Evolutionary conservation across 37 sponge, comb jelly and placozoan species (phyloP).

Genomic region (Diacarnus erythraeanus): DNA sequence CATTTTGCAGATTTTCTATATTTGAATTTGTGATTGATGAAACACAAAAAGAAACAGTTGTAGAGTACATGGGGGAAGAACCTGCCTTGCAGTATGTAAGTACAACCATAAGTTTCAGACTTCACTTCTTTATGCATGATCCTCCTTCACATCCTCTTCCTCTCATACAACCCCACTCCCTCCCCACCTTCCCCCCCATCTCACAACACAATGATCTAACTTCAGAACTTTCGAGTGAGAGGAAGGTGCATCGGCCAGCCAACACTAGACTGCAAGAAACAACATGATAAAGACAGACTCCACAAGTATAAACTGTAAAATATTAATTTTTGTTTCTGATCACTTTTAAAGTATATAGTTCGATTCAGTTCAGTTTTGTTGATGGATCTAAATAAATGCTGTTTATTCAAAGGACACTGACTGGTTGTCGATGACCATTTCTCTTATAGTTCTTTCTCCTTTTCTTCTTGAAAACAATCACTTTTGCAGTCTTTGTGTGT

Average conservation of each 20-base stretch:
- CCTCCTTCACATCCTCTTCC: neutral
- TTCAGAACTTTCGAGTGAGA: conserved; percentile 43
- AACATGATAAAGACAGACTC: neutral
- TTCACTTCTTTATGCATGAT: neutral
- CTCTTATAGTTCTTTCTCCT: conserved; percentile 89
- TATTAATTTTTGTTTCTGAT: too few species aligned
- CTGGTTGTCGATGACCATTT: conserved; percentile 22
- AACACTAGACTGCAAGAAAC: conserved; percentile 4
- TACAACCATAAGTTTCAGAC: too few species aligned
- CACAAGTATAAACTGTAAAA: neutral
- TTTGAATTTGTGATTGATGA: conserved; percentile 30
- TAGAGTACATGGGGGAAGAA: conserved; percentile 25
- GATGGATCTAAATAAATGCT: neutral
- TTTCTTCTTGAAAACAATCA: conserved; percentile 92
- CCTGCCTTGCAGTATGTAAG: conserved; percentile 49
- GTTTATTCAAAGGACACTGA: neutral
- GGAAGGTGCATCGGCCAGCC: conserved; percentile 47
- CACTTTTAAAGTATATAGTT: neutral
- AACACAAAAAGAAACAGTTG: conserved; percentile 16
- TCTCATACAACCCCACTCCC: too few species aligned
- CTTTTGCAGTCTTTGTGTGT: conserved; percentile 66
- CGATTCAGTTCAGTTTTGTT: neutral
- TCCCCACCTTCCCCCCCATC: too few species aligned
- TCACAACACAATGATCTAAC: too few species aligned
- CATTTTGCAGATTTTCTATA: conserved; percentile 33